phyloP scores from a whole-genome alignment of 2,113 vertebrate genomes.

The Anoplopoma fimbria region DNA sequence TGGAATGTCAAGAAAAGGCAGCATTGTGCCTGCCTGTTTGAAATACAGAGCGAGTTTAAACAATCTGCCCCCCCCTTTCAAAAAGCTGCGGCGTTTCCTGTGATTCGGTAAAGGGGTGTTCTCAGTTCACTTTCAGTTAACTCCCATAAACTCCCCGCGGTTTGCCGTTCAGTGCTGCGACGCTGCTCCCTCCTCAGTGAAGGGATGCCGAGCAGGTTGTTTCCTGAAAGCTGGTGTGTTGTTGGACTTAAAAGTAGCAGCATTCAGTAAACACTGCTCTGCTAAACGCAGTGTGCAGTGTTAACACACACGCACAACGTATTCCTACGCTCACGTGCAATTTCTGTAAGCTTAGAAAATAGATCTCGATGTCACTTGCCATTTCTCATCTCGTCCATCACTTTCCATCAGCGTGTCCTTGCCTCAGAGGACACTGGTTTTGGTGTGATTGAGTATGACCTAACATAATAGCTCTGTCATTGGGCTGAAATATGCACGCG shows the following conservation, averaged over 20 bases:
- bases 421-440: conserved; percentile 60
- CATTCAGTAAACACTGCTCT: conserved; percentile 28
- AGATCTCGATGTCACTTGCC: conserved; percentile 64
- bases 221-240: conserved; percentile 14
- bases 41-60: conserved; percentile 77
- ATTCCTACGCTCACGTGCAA: conserved; percentile 30
- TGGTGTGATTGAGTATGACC: conserved; percentile 57
- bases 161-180: conserved; percentile 33
- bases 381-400: conserved; percentile 61
- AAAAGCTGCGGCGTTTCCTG: conserved; percentile 42
- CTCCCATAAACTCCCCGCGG: conserved; percentile 46
- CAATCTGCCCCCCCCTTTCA: conserved; percentile 46
- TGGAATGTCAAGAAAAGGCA: conserved; percentile 79
- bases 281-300: conserved; percentile 15
- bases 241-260: conserved; percentile 30
- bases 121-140: conserved; percentile 42
- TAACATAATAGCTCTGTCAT: conserved; percentile 44
- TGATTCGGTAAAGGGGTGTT: conserved; percentile 53
- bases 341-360: conserved; percentile 50
- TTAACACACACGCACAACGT: conserved; percentile 1
- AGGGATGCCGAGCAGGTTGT: conserved; percentile 40
- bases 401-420: conserved; percentile 61
- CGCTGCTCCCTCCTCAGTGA: conserved; percentile 24
- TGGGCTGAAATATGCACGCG: conserved; percentile 32
- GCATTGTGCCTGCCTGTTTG: conserved; percentile 67